phyloP scores from a whole-genome alignment of 2,888 invertebrate genomes.

The Cyrtodaria siliqua region DNA sequence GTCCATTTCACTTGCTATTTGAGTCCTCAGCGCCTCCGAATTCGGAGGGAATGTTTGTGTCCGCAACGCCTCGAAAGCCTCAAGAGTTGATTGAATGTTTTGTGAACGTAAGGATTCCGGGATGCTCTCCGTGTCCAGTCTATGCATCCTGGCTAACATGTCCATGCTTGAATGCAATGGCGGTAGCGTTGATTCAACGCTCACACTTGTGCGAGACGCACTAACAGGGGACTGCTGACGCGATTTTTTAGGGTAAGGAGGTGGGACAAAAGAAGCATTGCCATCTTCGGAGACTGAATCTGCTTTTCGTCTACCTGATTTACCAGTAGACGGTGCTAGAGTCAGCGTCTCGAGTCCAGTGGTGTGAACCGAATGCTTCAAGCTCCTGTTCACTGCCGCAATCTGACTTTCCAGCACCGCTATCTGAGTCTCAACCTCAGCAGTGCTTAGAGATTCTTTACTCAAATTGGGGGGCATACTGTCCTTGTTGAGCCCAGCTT shows the following conservation, averaged over 20 bases:
- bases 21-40: constrained; percentile 40
- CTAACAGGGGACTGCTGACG: constrained; percentile 61
- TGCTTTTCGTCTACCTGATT: constrained; percentile 48
- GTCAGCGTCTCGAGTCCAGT: constrained; percentile 28
- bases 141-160: constrained; percentile 58
- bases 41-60: constrained; percentile 65
- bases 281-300: constrained; percentile 40
- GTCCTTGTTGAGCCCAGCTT: constrained; percentile 23
- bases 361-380: constrained; percentile 53
- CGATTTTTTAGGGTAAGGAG: constrained; percentile 60
- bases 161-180: constrained; percentile 65
- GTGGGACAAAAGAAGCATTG: constrained; percentile 46
- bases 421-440: constrained; percentile 62
- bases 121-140: constrained; percentile 59
- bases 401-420: constrained; percentile 62
- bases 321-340: constrained; percentile 31
- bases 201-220: constrained; percentile 34
- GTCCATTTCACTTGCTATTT: constrained; percentile 47
- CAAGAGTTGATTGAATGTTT: constrained; percentile 60
- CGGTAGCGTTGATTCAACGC: constrained; percentile 38
- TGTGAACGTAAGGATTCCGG: constrained; percentile 63
- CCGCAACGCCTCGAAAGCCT: constrained; percentile 62
- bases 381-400: constrained; percentile 59
- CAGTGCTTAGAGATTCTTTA: constrained; percentile 61
- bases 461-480: constrained; percentile 5